These are phyloP conservation scores for Cinclus cinclus DNA, from an alignment of 2,113 vertebrate species.

Conservation along the genomic window DNA sequence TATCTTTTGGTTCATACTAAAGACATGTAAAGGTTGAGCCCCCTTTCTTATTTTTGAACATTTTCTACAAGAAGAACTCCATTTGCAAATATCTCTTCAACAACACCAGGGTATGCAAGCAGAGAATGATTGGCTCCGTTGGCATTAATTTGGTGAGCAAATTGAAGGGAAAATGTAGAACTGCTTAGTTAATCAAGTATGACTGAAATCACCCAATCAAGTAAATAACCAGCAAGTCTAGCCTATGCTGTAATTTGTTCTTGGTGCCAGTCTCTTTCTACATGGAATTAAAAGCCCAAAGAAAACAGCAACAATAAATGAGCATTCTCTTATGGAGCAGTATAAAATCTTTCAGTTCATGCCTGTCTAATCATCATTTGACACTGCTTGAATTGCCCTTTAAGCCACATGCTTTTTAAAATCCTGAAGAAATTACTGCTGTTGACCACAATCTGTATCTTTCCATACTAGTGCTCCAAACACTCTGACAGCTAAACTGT, in stretches of 20 bases:
- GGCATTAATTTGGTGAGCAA: not conserved
- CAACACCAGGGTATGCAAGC: not conserved
- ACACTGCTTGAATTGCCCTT: not conserved
- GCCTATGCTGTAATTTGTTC: not conserved
- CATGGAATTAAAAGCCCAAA: not conserved
- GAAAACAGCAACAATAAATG: not conserved
- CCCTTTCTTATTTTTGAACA: not conserved
- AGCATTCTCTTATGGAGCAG: not conserved
- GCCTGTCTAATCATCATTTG: not conserved
- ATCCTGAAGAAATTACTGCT: not conserved
- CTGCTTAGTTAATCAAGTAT: not conserved
- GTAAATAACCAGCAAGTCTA: not conserved
- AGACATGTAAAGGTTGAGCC: not conserved
- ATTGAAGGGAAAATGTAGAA: not conserved
- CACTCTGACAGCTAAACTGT: not conserved
- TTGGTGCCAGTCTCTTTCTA: not conserved
- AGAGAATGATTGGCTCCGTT: not conserved
- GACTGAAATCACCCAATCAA: conserved; percentile 25
- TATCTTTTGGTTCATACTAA: not conserved
- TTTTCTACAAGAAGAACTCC: not conserved
- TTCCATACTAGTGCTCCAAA: conserved; percentile 25
- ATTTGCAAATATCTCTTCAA: not conserved
- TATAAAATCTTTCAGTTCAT: not conserved
- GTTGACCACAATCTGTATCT: not conserved
- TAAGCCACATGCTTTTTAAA: not conserved